phyloP scores from a whole-genome alignment of 2,888 invertebrate genomes.

The Adelphocoris suturalis region DNA sequence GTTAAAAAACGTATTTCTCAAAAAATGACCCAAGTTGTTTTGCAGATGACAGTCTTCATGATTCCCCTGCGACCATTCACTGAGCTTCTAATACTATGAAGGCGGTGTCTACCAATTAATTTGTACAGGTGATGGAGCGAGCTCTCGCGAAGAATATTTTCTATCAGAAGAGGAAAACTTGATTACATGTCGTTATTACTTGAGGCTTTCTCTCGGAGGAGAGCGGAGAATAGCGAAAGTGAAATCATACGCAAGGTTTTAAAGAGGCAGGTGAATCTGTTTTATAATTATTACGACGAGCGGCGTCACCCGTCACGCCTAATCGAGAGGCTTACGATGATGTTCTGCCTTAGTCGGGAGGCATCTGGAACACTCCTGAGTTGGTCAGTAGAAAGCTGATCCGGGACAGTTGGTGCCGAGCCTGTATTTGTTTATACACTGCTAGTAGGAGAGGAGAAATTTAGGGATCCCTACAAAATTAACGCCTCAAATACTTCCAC shows the following conservation, averaged over 20 bases:
- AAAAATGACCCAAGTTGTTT: too few relatives aligned
- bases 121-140: neutral
- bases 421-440: too few relatives aligned
- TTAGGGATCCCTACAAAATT: too few relatives aligned
- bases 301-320: conserved; percentile 18
- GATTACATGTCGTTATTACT: conserved; percentile 44
- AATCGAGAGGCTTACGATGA: neutral
- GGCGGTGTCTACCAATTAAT: neutral
- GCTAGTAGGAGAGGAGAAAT: too few relatives aligned
- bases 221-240: conserved; percentile 33
- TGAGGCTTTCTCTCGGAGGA: conserved; percentile 25
- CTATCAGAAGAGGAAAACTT: conserved; percentile 37
- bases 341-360: neutral
- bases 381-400: conserved; percentile 9
- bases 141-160: conserved; percentile 9
- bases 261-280: conserved; percentile 30
- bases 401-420: neutral
- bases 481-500: too few relatives aligned
- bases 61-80: too few relatives aligned
- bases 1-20: too few relatives aligned
- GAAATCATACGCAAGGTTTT: conserved; percentile 7
- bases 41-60: too few relatives aligned
- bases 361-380: neutral
- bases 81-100: neutral
- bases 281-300: conserved; percentile 35